phyloP scores from a whole-genome alignment of 2,888 invertebrate species.

The Stenodema calcarata region DNA sequence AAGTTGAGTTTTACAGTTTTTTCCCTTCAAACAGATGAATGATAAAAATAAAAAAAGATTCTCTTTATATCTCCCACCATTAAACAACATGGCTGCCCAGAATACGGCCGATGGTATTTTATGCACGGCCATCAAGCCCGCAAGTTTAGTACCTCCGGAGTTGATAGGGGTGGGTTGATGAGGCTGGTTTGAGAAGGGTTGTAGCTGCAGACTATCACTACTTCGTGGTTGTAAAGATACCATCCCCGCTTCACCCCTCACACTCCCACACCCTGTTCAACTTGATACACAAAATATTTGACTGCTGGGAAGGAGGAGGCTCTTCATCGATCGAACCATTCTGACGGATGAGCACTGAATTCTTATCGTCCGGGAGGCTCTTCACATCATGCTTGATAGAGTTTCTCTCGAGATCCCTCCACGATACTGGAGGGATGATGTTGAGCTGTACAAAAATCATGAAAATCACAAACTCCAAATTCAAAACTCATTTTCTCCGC shows the following conservation, averaged over 20 bases:
- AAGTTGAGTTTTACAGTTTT: too few relatives aligned
- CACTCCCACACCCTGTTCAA: not conserved
- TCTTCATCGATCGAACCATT: not conserved
- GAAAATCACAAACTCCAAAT: too few relatives aligned
- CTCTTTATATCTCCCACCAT: not conserved
- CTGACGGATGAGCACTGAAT: not conserved
- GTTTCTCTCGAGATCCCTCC: not conserved
- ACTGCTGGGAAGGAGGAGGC: not conserved
- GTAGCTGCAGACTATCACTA: not conserved
- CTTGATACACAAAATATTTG: not conserved
- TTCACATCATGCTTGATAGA: not conserved
- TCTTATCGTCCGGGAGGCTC: not conserved
- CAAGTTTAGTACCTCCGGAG: not conserved
- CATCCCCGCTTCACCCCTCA: not conserved
- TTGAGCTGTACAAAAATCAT: too few relatives aligned
- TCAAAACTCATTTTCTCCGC: too few relatives aligned
- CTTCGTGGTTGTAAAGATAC: not conserved
- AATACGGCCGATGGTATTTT: not conserved
- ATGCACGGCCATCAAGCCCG: not conserved
- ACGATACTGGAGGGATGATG: too few relatives aligned
- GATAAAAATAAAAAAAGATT: too few relatives aligned
- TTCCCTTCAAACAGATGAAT: too few relatives aligned
- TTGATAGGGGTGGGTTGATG: not conserved
- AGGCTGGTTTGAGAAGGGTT: not conserved
- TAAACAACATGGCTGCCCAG: not conserved